phyloP scores from a whole-genome alignment of 37 sponge, comb jelly and placozoan species.

The Aphrocallistes beatrix region DNA sequence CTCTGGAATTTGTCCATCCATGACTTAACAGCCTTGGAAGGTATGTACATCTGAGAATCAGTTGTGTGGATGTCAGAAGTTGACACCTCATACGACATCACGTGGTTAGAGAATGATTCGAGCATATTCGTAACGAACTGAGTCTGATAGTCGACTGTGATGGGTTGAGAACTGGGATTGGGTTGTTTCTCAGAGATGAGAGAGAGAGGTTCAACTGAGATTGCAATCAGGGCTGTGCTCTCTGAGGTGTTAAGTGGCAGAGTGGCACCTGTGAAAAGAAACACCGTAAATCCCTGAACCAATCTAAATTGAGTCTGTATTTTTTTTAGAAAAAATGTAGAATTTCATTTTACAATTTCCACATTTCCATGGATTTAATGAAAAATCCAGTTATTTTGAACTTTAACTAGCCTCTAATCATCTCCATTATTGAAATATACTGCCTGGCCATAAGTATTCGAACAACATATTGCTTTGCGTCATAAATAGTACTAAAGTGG shows the following conservation, averaged over 20 bases:
- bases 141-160: conserved; percentile 21
- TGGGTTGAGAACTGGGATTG: conserved; percentile 25
- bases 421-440: too few relatives aligned
- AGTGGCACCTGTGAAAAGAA: conserved; percentile 19
- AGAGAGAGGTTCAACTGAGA: conserved; percentile 54
- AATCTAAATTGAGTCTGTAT: too few relatives aligned
- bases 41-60: neutral
- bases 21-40: neutral
- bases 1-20: neutral
- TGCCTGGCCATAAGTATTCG: too few relatives aligned
- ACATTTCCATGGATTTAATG: too few relatives aligned
- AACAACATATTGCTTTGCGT: too few relatives aligned
- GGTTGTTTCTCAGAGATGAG: conserved; percentile 58
- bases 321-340: too few relatives aligned
- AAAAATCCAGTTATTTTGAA: too few relatives aligned
- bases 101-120: conserved; percentile 84
- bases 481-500: too few relatives aligned
- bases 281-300: too few relatives aligned
- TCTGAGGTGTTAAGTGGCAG: neutral
- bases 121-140: conserved; percentile 69
- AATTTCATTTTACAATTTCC: too few relatives aligned
- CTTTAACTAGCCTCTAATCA: too few relatives aligned
- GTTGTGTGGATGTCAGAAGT: conserved; percentile 4
- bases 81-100: conserved; percentile 62
- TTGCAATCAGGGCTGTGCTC: conserved; percentile 50